Base-by-base conservation (phyloP, 2,888 invertebrate species). In the Temnothorax rugatulus region DNA sequence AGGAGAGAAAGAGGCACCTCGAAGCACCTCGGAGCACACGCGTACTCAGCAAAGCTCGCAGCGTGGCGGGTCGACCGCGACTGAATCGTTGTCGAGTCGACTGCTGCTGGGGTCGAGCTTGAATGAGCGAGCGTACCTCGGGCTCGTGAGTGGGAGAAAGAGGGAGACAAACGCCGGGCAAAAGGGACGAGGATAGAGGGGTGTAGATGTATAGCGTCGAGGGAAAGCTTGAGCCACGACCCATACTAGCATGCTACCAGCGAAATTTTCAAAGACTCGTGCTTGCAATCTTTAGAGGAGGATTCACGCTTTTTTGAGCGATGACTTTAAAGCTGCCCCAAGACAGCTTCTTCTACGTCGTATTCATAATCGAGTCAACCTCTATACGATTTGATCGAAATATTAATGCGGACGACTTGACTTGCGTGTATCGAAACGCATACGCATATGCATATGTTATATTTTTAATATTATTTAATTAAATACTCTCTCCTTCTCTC, bases 41-140 rank as follows among this genome's bases (percentile, higher is more conserved):
- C 84, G 77, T 68, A 25, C 77, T 57, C 83, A 34, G 71, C 86
- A 90, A 91, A 91, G 89, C 92, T 91, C 90, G 84, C 92, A 91
- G 91, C 89, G 91, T 93, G 94, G 93, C 94, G 93, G 93, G 91
- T 93, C 92, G 92, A 90, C 94, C 93, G 92, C 94, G 92, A 94
- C 94, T 94, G 94, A 94, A 92, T 92, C 92, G 91, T 88, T 88
- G 85, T 63, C 76, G 87, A 86, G 75, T 88, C 77, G 85, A 75
- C 73, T 34, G 34, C 34, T 82, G 66, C 34, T 82, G 66, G 81
- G 89, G 91, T 90, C 91, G 92, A 92, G 93, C 93, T 94, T 94
- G 93, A 94, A 94, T 94, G 94, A 93, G 92, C 87, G 88, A 91
- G 89, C 87, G 88, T 90, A 88, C 84, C 84, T 87, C 89, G 88